Evolutionary conservation across 2,888 invertebrate genomes (phyloP).

Genomic region (Thelaira solivaga): DNA sequence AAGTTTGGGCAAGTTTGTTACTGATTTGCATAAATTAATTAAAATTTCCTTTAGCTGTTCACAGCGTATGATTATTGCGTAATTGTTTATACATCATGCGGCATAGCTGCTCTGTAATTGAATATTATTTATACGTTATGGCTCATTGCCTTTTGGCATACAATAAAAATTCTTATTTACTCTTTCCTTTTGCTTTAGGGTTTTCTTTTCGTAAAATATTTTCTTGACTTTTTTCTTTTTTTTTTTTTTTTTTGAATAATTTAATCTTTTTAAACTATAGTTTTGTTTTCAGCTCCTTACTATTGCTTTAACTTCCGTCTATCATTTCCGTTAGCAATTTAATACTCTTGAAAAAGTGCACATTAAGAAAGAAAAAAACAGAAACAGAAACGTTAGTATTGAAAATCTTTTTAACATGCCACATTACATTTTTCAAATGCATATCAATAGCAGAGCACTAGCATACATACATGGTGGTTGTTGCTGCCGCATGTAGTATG

Average conservation of each 20-base stretch:
- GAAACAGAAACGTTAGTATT: conserved; percentile 6
- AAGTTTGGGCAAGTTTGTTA: neutral
- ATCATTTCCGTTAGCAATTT: conserved; percentile 74
- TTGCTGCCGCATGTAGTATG: conserved; percentile 18
- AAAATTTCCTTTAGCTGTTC: neutral
- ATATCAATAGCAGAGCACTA: conserved; percentile 51
- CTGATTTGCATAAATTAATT: neutral
- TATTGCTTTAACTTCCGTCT: conserved; percentile 64
- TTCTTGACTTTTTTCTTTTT: too few relatives aligned
- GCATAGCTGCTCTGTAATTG: conserved; percentile 13
- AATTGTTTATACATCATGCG: conserved; percentile 27
- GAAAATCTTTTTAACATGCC: conserved; percentile 63
- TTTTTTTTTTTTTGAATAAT: conserved; percentile 24
- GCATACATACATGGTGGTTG: neutral
- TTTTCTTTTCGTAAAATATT: neutral
- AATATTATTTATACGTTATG: conserved; percentile 37
- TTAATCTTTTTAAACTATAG: conserved; percentile 56
- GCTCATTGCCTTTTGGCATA: conserved; percentile 22
- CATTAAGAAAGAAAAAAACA: neutral
- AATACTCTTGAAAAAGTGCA: conserved; percentile 56
- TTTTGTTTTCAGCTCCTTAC: conserved; percentile 1
- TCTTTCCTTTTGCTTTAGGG: conserved; percentile 11
- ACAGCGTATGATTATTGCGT: conserved; percentile 13
- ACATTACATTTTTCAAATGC: conserved; percentile 64
- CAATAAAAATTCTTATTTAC: conserved; percentile 21